These are phyloP conservation scores for Pterocles orientalis DNA, from an alignment of 2,113 vertebrate species.

Conservation along the genomic window DNA sequence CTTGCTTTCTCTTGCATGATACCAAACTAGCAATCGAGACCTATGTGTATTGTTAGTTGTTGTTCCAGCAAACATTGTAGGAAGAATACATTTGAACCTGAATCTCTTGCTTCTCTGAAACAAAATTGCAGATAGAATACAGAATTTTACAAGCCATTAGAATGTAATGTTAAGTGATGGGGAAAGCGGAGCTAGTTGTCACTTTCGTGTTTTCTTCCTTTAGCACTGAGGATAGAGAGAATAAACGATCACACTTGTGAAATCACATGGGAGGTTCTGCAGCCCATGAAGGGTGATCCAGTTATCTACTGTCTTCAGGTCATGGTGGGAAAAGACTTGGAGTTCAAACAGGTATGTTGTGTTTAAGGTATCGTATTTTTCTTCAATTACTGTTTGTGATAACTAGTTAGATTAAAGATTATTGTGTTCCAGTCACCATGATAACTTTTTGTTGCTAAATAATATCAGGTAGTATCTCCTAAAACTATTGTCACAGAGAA, in stretches of 20 bases:
- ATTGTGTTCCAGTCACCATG: background rate
- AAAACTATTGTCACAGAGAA: background rate
- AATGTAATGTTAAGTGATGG: rapidly evolving
- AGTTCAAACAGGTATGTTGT: constrained; percentile 92
- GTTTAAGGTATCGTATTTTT: background rate
- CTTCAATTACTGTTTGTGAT: background rate
- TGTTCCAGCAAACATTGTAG: background rate
- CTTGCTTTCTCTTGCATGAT: background rate
- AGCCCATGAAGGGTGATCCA: constrained; percentile 93
- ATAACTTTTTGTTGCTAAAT: background rate
- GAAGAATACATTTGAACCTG: background rate
- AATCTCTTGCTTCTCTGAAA: background rate
- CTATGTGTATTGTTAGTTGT: background rate
- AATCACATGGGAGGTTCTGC: constrained; percentile 89
- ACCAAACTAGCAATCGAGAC: background rate
- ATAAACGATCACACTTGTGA: constrained; percentile 91
- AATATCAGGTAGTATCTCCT: background rate
- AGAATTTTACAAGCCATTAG: background rate
- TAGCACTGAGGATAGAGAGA: constrained; percentile 91
- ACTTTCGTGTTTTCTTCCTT: background rate
- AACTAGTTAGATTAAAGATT: background rate
- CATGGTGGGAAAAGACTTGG: constrained; percentile 92
- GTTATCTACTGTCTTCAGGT: constrained; percentile 92
- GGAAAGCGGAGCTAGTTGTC: background rate
- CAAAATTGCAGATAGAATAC: background rate